These are phyloP conservation scores for Embidobia sp. DNA, from an alignment of 2,888 invertebrate genomes.

Conservation along the genomic window DNA sequence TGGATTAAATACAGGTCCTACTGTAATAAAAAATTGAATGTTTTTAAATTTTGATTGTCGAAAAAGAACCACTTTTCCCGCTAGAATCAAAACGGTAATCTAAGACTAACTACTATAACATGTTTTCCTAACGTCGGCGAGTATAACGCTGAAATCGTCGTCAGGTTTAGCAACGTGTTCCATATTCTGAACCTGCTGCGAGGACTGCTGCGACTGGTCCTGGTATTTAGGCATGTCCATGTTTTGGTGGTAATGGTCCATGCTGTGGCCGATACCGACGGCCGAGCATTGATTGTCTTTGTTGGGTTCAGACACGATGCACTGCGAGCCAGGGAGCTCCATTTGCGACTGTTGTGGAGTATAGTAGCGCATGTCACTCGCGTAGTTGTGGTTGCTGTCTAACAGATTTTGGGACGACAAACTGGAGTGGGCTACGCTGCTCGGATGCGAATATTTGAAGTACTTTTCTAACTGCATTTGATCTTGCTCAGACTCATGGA, in stretches of 20 bases:
- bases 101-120: constrained; percentile 87
- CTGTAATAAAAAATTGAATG: too few species aligned
- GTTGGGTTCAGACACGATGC: constrained; percentile 77
- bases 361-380: constrained; percentile 80
- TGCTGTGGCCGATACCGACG: constrained; percentile 73
- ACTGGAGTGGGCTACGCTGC: constrained; percentile 73
- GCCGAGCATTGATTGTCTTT: constrained; percentile 76
- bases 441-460: constrained; percentile 77
- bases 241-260: constrained; percentile 79
- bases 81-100: constrained; percentile 20
- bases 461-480: constrained; percentile 79
- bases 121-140: constrained; percentile 93
- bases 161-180: constrained; percentile 83
- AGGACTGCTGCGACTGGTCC: constrained; percentile 74
- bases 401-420: constrained; percentile 76
- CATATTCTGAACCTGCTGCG: constrained; percentile 74
- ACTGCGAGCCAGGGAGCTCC: constrained; percentile 76
- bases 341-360: constrained; percentile 78
- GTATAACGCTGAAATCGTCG: constrained; percentile 93
- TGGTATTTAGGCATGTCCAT: constrained; percentile 77
- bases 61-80: constrained; percentile 16
- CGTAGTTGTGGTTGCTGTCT: constrained; percentile 84
- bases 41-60: neutral
- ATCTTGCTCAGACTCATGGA: constrained; percentile 74
- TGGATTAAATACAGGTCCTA: too few species aligned